Base-by-base conservation (phyloP, 2,113 vertebrate species). In the Aspidoscelis tigris region DNA sequence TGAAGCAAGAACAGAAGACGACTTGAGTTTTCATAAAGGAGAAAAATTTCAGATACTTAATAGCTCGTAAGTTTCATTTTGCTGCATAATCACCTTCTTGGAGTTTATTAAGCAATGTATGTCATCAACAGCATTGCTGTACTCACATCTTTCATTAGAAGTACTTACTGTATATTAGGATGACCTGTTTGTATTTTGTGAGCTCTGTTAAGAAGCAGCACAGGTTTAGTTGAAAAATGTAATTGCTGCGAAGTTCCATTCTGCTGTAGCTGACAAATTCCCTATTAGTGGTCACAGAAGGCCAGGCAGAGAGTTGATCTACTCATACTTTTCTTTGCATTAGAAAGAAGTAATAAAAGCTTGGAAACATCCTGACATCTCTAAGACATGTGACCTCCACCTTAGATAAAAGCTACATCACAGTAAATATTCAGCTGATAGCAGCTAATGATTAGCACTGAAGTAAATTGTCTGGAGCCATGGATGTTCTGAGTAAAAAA, bases 1-100 rank as follows among this genome's bases (percentile, higher is more conserved):
- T 58, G 98, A 99, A 93, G 98, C 98, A 43, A 96, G 99, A 90
- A 98, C 99, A 11, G 98, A 99, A 95, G 99, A 99, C 91, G 99
- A 99, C 93, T 96, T 99, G 84, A 99, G 96, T 96, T 99, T 99
- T 96, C 97, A 97, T 91, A 99, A 99, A 97, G 98, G 98, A 95
- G 99, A 99, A 91, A 96, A 97, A 90, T 99, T 99, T 93, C 99
- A 99, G 92, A 99, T 99, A 91, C 94, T 99, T 91, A 99, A 99
- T 94, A 99, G 97, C 98, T 98, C 98, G 99, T 99, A 96, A 98
- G 98, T 98, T 91, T 91, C 86, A 76, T 76, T 14, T 47, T 16
- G 7, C 50, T 66, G 69, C 14, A 11, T 55, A 78, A 66, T 71
- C 47, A 68, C 12, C 11, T 20, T 50, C 74, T 85, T 71, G 75